These are phyloP conservation scores for Spondyliosoma cantharus DNA, from an alignment of 2,797 vertebrate species.

Conservation along the genomic window DNA sequence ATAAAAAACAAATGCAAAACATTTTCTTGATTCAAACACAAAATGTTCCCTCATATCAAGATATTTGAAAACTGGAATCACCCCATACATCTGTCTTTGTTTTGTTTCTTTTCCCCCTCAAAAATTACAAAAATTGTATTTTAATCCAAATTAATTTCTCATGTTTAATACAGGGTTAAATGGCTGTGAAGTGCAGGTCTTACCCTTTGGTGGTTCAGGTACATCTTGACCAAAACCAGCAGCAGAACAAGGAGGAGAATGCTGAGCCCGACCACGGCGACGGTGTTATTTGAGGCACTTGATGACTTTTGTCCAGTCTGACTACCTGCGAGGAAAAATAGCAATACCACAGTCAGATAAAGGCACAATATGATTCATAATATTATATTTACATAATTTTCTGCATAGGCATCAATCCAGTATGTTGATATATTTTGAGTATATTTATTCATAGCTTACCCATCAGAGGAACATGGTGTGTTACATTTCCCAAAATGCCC, in stretches of 20 bases:
- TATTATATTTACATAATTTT: not conserved
- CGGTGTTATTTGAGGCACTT: conserved; percentile 34
- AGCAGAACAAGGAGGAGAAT: conserved; percentile 77
- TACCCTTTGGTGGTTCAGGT: conserved; percentile 83
- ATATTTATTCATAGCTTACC: conserved; percentile 66
- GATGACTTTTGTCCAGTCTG: conserved; percentile 44
- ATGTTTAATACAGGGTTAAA: not conserved
- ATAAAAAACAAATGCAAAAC: too few species aligned
- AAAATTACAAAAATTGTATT: not conserved
- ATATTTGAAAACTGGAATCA: not conserved
- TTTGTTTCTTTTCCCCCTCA: not conserved
- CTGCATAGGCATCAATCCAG: not conserved
- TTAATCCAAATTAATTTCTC: not conserved
- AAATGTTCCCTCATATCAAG: not conserved
- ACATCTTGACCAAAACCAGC: conserved; percentile 79
- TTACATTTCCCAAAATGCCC: conserved; percentile 80
- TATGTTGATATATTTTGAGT: not conserved
- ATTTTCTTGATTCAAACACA: conserved; percentile 2
- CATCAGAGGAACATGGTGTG: conserved; percentile 64
- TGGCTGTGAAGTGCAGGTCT: conserved; percentile 10
- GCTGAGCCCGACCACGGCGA: conserved; percentile 63
- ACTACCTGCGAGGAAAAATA: conserved; percentile 63
- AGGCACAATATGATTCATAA: not conserved
- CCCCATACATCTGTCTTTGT: not conserved
- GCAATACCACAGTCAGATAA: conserved; percentile 1